These are phyloP conservation scores for Bathybates hornii DNA, from an alignment of 2,113 vertebrate species.

Conservation along the genomic window DNA sequence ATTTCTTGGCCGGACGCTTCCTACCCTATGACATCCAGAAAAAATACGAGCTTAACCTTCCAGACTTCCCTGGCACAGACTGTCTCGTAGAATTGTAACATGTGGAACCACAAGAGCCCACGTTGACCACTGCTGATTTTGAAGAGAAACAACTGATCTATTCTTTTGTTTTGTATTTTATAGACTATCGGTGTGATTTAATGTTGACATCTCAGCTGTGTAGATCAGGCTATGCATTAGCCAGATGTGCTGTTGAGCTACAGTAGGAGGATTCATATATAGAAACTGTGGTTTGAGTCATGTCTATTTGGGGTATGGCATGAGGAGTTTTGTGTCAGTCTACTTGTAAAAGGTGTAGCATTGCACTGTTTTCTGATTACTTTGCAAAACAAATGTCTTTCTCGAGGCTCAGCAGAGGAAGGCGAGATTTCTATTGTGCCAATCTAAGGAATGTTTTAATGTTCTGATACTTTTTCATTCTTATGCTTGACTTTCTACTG, in stretches of 20 bases:
- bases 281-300: slow-evolving; percentile 47
- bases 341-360: slow-evolving; percentile 44
- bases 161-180: slow-evolving; percentile 69
- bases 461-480: background rate
- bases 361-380: slow-evolving; percentile 38
- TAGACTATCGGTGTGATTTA: slow-evolving; percentile 62
- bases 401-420: background rate
- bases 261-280: slow-evolving; percentile 39
- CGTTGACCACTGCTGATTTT: background rate
- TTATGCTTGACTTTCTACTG: background rate
- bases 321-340: slow-evolving; percentile 29
- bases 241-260: slow-evolving; percentile 25
- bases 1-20: slow-evolving; percentile 90
- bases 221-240: slow-evolving; percentile 46
- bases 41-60: slow-evolving; percentile 87
- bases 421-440: slow-evolving; percentile 4
- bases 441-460: background rate
- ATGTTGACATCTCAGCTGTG: slow-evolving; percentile 47
- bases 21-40: slow-evolving; percentile 90
- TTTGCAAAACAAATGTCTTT: background rate
- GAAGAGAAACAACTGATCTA: slow-evolving; percentile 5
- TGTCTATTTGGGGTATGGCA: slow-evolving; percentile 46
- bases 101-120: background rate
- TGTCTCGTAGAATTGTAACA: slow-evolving; percentile 82
- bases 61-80: slow-evolving; percentile 85